Base-by-base conservation (phyloP, 2,797 vertebrate species). In the Dermochelys coriacea region DNA sequence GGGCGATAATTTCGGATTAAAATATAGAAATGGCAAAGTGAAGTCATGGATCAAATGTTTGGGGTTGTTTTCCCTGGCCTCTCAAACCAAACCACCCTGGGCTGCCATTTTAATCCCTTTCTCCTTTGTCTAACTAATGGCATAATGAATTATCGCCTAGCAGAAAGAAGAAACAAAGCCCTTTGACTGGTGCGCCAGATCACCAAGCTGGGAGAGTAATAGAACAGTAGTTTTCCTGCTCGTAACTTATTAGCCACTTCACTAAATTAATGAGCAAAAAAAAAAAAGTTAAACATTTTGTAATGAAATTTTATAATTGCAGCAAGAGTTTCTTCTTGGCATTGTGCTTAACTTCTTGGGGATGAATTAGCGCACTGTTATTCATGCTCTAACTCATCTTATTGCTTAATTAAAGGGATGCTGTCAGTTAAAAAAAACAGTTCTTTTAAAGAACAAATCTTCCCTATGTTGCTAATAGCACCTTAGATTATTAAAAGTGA, bases 281-380 rank as follows among this genome's bases (percentile, higher is more conserved):
- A 80, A 55, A 77, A 45, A 31, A 41, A 87, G 84, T 3, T 64
- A 74, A 93, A 27, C 21, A 68, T 80, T 93, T 96, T 93, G 1
- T 0, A 93, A 91, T 75, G 89, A 88, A 79, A 94, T 96, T 91
- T 92, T 47, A 55, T 89, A 5, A 2, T 85, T 61, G 92, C 88
- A 80, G 82, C 74, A 80, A 85, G 87, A 94, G 79, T 91, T 91
- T 96, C 85, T 84, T 96, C 84, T 95, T 97, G 97, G 96, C 94
- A 2, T 1, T 0, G 11, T 79, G 96, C 95, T 95, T 85, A 82
- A 50, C 0, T 3, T 87, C 91, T 93, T 92, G 86, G 90, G 91
- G 93, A 96, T 93, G 96, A 93, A 85, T 97, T 93, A 96, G 31
- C 0, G 1, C 4, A 12, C 82, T 3, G 77, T 78, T 97, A 92